Evolutionary conservation across 1,140 invertebrate species (phyloP).

Genomic region (Bathynomus jamesi): DNA sequence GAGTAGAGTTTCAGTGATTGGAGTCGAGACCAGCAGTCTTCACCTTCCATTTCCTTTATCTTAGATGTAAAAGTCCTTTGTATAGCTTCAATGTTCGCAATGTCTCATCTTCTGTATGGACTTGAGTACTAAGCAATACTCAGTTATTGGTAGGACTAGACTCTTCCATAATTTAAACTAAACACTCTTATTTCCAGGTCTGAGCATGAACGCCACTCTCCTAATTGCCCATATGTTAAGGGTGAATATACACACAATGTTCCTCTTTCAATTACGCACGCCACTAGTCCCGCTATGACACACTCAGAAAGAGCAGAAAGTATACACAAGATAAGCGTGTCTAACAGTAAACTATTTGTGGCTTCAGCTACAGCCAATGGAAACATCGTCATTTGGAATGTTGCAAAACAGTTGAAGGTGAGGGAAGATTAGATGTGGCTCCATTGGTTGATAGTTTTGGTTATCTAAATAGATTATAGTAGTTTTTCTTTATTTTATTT

Average conservation of each 20-base stretch:
- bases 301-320: slow-evolving; percentile 52
- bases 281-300: slow-evolving; percentile 66
- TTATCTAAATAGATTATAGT: neutral
- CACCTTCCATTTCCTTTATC: too few species aligned
- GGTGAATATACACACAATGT: slow-evolving; percentile 93
- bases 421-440: neutral
- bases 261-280: slow-evolving; percentile 78
- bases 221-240: slow-evolving; percentile 82
- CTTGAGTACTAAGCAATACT: too few species aligned
- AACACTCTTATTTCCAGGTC: slow-evolving; percentile 56
- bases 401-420: slow-evolving; percentile 53
- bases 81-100: too few species aligned
- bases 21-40: too few species aligned
- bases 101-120: too few species aligned
- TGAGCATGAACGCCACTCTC: slow-evolving; percentile 87
- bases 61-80: too few species aligned
- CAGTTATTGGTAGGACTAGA: too few species aligned
- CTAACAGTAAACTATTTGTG: slow-evolving; percentile 52
- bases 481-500: neutral
- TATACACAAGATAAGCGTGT: slow-evolving; percentile 62
- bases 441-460: neutral
- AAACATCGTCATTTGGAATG: slow-evolving; percentile 60
- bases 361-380: slow-evolving; percentile 54
- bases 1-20: too few species aligned
- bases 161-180: too few species aligned